Evolutionary conservation across 2,888 invertebrate genomes (phyloP), one percentile per base, ranked within the genome.

Genomic region (Trichogramma evanescens): DNA sequence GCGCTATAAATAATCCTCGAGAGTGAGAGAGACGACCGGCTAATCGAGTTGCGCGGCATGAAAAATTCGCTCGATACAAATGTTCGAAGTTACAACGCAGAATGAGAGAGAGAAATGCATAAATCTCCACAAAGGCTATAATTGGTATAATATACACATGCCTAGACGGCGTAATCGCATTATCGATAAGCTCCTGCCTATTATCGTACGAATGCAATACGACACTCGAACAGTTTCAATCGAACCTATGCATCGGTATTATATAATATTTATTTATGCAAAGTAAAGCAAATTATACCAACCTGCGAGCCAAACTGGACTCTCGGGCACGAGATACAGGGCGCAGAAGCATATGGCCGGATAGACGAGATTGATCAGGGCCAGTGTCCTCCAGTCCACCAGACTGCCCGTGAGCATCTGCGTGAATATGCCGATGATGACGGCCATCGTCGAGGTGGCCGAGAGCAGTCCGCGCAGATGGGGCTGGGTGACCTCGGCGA

Each of bases 401-500:
- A 89, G 78, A 9, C 87, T 83, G 0, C 90, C 90, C 58, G 90
- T 79, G 7, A 91, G 79, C 76, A 91, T 88, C 76, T 91, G 89
- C 0, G 86, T 83, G 71, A 91, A 86, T 38, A 89, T 83, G 1
- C 91, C 91, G 1, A 86, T 77, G 63, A 90, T 89, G 66, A 91
- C 86, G 66, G 88, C 83, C 77, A 89, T 84, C 0, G 89, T 86
- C 63, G 90, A 88, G 13, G 89, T 86, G 5, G 91, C 89, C 0
- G 89, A 82, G 3, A 89, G 79, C 67, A 86, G 82, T 1, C 91
- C 91, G 42, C 91, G 83, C 45, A 91, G 81, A 70, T 89, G 86
- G 0, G 91, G 91, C 73, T 91, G 87, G 1, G 90, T 89, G 54
- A 92, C 86, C 80, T 92, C 91, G 5, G 91, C 90, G 9, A 91